Percentiles rank a stretch among this genome's conserved stretches.
phyloP scores from a whole-genome alignment of 2,113 vertebrate genomes.

The Pungitius pungitius region DNA sequence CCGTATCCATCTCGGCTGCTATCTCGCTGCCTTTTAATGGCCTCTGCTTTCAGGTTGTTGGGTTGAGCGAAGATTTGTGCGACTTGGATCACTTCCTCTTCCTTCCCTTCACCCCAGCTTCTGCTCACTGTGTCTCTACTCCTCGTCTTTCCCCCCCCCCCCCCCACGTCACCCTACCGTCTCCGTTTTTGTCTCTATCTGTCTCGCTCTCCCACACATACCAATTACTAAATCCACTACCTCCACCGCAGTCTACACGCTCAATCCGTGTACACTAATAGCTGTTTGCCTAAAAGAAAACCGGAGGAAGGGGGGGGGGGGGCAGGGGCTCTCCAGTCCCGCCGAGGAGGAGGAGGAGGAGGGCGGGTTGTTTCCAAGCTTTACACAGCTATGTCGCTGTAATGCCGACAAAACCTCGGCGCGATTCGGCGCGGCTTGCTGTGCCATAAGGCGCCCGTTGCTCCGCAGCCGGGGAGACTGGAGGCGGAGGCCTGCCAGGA shows the following conservation, averaged over 20 bases:
- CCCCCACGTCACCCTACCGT: constrained; percentile 30
- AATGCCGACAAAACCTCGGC: constrained; percentile 74
- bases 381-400: constrained; percentile 76
- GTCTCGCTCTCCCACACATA: constrained; percentile 36
- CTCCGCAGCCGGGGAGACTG: constrained; percentile 71
- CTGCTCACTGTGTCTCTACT: constrained; percentile 34
- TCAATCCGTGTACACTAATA: constrained; percentile 52
- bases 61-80: constrained; percentile 77
- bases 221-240: constrained; percentile 63
- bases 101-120: constrained; percentile 20
- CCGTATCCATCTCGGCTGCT: constrained; percentile 80
- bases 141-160: constrained; percentile 17
- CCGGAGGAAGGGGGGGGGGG: background rate
- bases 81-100: constrained; percentile 51
- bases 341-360: constrained; percentile 16
- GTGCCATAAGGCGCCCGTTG: constrained; percentile 77
- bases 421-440: constrained; percentile 71
- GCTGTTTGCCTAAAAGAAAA: constrained; percentile 63
- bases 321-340: constrained; percentile 40
- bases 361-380: constrained; percentile 70
- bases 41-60: constrained; percentile 81
- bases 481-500: constrained; percentile 79
- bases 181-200: constrained; percentile 30
- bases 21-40: constrained; percentile 78
- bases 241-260: constrained; percentile 59